These are phyloP conservation scores for Paratilapia polleni DNA, from an alignment of 2,113 vertebrate genomes.

Conservation along the genomic window DNA sequence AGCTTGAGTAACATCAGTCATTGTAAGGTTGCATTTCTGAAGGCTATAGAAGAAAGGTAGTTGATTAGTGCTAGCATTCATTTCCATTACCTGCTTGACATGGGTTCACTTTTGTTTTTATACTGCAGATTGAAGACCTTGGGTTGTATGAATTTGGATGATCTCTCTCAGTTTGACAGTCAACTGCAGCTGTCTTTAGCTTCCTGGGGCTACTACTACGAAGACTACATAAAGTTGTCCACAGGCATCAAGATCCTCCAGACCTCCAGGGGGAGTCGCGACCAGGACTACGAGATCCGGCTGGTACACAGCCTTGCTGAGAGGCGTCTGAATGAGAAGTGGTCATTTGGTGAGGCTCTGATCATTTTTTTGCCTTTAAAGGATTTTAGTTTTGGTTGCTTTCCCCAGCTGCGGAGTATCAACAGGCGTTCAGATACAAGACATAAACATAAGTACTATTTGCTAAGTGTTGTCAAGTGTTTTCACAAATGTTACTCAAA, in stretches of 20 bases:
- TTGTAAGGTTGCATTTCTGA: neutral
- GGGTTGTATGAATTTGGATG: slow-evolving; percentile 82
- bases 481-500: neutral
- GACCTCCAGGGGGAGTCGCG: slow-evolving; percentile 77
- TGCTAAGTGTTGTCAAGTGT: slow-evolving; percentile 14
- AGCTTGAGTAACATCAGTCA: neutral
- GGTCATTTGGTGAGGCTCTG: slow-evolving; percentile 79
- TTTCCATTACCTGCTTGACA: neutral
- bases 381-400: neutral
- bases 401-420: neutral
- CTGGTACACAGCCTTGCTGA: slow-evolving; percentile 82
- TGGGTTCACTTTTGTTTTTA: slow-evolving; percentile 19
- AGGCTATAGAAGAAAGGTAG: neutral
- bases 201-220: slow-evolving; percentile 84
- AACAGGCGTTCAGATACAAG: neutral
- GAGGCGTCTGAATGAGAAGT: slow-evolving; percentile 85
- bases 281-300: slow-evolving; percentile 83
- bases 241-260: slow-evolving; percentile 82
- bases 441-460: neutral
- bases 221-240: slow-evolving; percentile 83
- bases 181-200: slow-evolving; percentile 82
- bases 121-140: slow-evolving; percentile 78
- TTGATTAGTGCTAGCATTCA: neutral
- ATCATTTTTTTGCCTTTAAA: neutral
- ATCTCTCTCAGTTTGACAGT: slow-evolving; percentile 82